These are phyloP conservation scores for Climacteris rufus DNA, from an alignment of 2,113 vertebrate species.

Conservation along the genomic window DNA sequence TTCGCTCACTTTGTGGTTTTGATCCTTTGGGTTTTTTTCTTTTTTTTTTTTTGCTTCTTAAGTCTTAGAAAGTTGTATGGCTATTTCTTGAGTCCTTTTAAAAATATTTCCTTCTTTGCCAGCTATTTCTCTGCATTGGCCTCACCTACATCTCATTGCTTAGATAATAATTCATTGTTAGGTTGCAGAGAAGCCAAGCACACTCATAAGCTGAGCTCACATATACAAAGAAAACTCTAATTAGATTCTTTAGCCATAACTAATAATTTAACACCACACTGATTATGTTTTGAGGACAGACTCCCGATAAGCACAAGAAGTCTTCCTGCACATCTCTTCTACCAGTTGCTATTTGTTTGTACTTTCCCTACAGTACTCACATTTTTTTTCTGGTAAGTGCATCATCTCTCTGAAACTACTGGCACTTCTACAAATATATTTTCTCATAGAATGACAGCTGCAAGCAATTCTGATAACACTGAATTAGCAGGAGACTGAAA, in stretches of 20 bases:
- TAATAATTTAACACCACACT: not conserved
- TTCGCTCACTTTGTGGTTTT: not conserved
- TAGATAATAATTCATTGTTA: not conserved
- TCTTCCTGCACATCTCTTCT: not conserved
- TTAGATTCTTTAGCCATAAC: not conserved
- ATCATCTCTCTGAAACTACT: not conserved
- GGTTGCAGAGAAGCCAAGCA: not conserved
- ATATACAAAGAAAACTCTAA: not conserved
- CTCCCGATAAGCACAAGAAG: not conserved
- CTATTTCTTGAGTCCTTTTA: not conserved
- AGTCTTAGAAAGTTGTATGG: not conserved
- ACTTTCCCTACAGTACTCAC: not conserved
- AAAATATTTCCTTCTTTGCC: not conserved
- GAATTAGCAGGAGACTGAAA: constrained; percentile 31
- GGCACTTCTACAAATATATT: constrained; percentile 12
- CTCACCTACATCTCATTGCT: not conserved
- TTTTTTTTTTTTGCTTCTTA: not conserved
- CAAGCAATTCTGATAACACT: constrained; percentile 6
- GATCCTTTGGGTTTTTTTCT: not conserved
- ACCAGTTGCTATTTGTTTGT: not conserved
- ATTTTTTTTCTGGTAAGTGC: not conserved
- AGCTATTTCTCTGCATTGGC: not conserved
- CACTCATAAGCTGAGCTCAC: not conserved
- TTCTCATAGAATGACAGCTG: not conserved
- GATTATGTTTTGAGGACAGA: not conserved